Conservation (phyloP, 2,797 vertebrate species). For the Pipistrellus kuhlii region DNA sequence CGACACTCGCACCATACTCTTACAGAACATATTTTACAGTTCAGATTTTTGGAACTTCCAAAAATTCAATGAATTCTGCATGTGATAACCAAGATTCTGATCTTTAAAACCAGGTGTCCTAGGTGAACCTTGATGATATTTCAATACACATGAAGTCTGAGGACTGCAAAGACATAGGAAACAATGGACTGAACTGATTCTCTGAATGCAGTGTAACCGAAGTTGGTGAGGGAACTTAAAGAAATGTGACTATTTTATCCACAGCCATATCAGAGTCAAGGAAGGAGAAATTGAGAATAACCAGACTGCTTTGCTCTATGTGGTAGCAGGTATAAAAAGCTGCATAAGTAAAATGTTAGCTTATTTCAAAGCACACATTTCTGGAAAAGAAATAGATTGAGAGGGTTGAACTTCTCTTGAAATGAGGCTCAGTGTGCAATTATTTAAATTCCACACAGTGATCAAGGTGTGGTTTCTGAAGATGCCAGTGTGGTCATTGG, state of each 20-base stretch:
- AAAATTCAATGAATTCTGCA: background rate
- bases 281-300: constrained; percentile 2
- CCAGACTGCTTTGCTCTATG: background rate
- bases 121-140: background rate
- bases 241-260: constrained; percentile 1
- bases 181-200: background rate
- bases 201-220: background rate
- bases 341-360: constrained; percentile 38
- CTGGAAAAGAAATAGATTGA: background rate
- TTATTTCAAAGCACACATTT: background rate
- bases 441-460: background rate
- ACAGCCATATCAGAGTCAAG: background rate
- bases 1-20: background rate
- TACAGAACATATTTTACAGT: background rate
- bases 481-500: background rate
- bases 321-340: constrained; percentile 28
- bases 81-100: background rate
- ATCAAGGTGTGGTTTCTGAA: background rate
- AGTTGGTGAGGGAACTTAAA: background rate
- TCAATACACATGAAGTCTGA: background rate
- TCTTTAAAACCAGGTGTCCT: background rate
- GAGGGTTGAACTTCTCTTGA: background rate
- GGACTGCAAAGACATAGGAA: background rate
- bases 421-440: background rate
- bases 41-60: background rate